Percentiles rank a stretch among this genome's conserved stretches.
Evolutionary conservation across 2,113 vertebrate species (phyloP).

Genomic region (Hymenochirus boettgeri): DNA sequence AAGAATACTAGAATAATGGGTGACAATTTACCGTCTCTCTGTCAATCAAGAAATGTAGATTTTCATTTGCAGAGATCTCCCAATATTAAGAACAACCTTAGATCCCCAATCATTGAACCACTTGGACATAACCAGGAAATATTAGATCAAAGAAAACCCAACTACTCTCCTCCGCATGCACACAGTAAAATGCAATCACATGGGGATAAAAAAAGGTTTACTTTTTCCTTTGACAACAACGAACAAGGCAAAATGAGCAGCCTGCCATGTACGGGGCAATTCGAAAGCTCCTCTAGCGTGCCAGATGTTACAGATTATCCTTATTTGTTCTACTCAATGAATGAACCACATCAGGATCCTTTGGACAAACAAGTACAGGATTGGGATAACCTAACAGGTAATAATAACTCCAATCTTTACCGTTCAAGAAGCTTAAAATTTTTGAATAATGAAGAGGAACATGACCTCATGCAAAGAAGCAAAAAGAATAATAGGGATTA

Average conservation of each 20-base stretch:
- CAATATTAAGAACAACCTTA: background rate
- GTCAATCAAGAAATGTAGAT: conserved; percentile 19
- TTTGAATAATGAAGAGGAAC: conserved; percentile 39
- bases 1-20: background rate
- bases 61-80: background rate
- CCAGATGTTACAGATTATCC: conserved; percentile 25
- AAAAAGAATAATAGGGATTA: conserved; percentile 58
- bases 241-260: conserved; percentile 2
- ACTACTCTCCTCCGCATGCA: conserved; percentile 39
- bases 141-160: conserved; percentile 31
- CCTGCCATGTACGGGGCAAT: background rate
- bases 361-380: background rate
- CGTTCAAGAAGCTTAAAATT: conserved; percentile 53
- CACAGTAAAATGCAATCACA: conserved; percentile 40
- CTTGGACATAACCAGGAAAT: background rate
- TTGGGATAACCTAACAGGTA: background rate
- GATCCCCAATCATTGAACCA: background rate
- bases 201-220: conserved; percentile 47
- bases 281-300: conserved; percentile 30
- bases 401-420: conserved; percentile 28
- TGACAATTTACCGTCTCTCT: conserved; percentile 6
- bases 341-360: conserved; percentile 47
- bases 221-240: conserved; percentile 8
- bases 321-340: conserved; percentile 19
- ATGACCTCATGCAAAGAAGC: conserved; percentile 12